Conservation (phyloP, 2,113 vertebrate genomes). For the Haemorhous mexicanus region DNA sequence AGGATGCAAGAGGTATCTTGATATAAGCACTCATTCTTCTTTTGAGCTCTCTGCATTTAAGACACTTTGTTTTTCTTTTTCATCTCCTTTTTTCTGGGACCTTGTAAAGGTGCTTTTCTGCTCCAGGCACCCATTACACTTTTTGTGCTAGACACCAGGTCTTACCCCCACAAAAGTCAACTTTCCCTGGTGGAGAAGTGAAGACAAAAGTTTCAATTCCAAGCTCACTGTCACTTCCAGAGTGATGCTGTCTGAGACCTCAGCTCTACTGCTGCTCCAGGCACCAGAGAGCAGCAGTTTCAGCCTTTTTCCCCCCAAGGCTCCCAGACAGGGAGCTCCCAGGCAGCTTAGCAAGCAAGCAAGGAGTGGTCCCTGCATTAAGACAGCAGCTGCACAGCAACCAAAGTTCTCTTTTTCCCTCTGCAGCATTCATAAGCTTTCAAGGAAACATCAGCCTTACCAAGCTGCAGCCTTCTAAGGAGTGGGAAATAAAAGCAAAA, state of each 20-base stretch:
- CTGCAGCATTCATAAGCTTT: not conserved
- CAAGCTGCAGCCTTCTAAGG: not conserved
- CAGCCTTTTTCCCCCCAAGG: not conserved
- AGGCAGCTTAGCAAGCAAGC: not conserved
- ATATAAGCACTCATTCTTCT: not conserved
- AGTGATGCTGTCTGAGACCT: not conserved
- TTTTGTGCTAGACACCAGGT: not conserved
- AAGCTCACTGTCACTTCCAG: not conserved
- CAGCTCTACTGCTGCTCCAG: not conserved
- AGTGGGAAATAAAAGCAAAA: not conserved
- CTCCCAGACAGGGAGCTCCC: not conserved
- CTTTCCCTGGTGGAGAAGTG: not conserved
- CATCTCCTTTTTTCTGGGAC: not conserved
- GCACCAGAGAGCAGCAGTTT: accelerated
- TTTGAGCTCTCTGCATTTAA: not conserved
- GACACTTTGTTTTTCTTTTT: not conserved
- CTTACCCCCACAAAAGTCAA: not conserved
- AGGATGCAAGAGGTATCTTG: not conserved
- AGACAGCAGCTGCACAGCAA: not conserved
- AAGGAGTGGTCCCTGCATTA: not conserved
- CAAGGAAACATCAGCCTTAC: not conserved
- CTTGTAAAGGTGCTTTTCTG: not conserved
- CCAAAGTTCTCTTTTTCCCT: not conserved
- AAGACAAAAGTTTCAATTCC: not conserved
- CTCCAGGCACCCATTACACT: not conserved